phyloP scores from a whole-genome alignment of 2,113 vertebrate species.

The Boleophthalmus pectinirostris region DNA sequence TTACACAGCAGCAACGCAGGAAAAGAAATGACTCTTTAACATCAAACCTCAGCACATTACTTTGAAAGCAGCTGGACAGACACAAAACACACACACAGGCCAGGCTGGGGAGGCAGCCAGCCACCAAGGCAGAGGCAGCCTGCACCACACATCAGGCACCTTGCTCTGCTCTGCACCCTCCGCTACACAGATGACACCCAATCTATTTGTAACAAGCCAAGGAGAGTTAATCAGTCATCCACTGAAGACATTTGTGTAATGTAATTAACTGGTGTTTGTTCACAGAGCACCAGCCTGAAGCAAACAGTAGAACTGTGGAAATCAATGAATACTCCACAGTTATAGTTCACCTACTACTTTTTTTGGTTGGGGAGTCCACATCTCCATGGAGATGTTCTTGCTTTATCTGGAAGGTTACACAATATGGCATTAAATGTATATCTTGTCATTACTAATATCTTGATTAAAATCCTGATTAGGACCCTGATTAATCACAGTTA shows the following conservation, averaged over 20 bases:
- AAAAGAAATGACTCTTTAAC: slow-evolving; percentile 59
- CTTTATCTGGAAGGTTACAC: too few relatives aligned
- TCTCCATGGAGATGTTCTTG: too few relatives aligned
- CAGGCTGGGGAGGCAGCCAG: slow-evolving; percentile 41
- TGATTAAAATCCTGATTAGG: too few relatives aligned
- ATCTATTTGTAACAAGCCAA: not conserved
- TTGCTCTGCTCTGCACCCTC: slow-evolving; percentile 32
- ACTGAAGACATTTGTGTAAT: not conserved
- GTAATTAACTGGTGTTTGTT: not conserved
- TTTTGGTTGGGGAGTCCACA: too few relatives aligned
- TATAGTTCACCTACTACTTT: too few relatives aligned
- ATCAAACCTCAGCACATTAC: slow-evolving; percentile 61
- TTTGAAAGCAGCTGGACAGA: slow-evolving; percentile 61
- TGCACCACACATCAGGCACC: slow-evolving; percentile 26
- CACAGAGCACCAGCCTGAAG: not conserved
- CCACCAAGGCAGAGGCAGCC: slow-evolving; percentile 25
- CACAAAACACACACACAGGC: slow-evolving; percentile 30
- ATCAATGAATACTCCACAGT: too few relatives aligned
- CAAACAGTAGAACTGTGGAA: too few relatives aligned
- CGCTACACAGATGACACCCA: slow-evolving; percentile 13
- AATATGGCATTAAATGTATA: too few relatives aligned
- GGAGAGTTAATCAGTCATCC: not conserved
- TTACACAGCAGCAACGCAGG: slow-evolving; percentile 35
- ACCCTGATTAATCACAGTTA: too few relatives aligned
- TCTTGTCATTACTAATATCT: too few relatives aligned